A percentile compares a stretch with the other conserved stretches of the same genome.
phyloP scores from a whole-genome alignment of 2,113 vertebrate species.

The Bostrychus sinensis region DNA sequence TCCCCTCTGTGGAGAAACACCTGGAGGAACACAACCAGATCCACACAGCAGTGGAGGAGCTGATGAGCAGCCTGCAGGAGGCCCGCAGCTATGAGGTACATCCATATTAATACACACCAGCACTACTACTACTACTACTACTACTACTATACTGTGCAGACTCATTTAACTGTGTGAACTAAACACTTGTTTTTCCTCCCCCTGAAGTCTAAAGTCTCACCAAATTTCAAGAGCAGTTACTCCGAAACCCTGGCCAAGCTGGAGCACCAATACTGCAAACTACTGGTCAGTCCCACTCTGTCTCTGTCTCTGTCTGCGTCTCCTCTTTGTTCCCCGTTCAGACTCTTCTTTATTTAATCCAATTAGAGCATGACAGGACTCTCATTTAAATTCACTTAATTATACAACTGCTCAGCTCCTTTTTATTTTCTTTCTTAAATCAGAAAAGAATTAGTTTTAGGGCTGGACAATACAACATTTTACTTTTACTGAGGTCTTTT shows the following conservation, averaged over 20 bases:
- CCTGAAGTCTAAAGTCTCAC: slow-evolving; percentile 87
- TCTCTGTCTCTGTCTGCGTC: slow-evolving; percentile 2
- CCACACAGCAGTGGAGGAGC: slow-evolving; percentile 88
- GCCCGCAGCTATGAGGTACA: slow-evolving; percentile 89
- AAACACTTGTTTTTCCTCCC: slow-evolving; percentile 17
- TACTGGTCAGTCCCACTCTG: slow-evolving; percentile 84
- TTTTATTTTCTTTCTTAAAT: neutral
- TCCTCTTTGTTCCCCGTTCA: slow-evolving; percentile 27
- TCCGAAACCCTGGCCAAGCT: slow-evolving; percentile 91
- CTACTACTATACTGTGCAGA: too few species aligned
- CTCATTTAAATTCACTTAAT: slow-evolving; percentile 20
- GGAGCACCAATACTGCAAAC: slow-evolving; percentile 95
- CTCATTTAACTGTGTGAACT: neutral
- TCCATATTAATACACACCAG: slow-evolving; percentile 7
- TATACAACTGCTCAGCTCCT: slow-evolving; percentile 11
- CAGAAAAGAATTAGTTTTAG: neutral
- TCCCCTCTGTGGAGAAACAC: slow-evolving; percentile 90
- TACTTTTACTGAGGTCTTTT: too few species aligned
- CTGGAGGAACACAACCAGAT: slow-evolving; percentile 87
- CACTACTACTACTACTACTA: too few species aligned
- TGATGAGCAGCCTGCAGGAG: slow-evolving; percentile 89
- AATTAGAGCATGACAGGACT: slow-evolving; percentile 40
- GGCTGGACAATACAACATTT: too few species aligned
- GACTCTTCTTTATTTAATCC: slow-evolving; percentile 45
- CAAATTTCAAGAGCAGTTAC: slow-evolving; percentile 91